Conservation (phyloP, 1,140 invertebrate species). For the Notospermus geniculatus region DNA sequence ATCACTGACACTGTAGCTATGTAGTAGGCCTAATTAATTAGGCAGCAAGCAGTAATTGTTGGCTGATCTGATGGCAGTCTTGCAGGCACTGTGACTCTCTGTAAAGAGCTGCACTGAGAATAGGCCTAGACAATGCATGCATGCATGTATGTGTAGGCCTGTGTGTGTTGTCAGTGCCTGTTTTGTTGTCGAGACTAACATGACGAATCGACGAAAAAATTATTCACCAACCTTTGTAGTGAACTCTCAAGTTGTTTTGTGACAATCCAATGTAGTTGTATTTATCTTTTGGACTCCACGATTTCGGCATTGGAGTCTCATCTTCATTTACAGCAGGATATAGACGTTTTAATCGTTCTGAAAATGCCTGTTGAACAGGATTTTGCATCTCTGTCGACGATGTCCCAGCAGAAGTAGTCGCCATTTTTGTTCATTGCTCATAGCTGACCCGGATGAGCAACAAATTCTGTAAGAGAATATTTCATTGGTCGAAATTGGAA, state of each 20-base stretch:
- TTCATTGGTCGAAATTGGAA: too few relatives aligned
- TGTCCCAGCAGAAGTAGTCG: constrained; percentile 32
- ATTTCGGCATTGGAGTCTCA: constrained; percentile 88
- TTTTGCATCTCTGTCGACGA: constrained; percentile 34
- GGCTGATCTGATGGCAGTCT: too few relatives aligned
- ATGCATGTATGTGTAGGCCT: too few relatives aligned
- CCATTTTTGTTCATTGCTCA: constrained; percentile 42
- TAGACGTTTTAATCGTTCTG: constrained; percentile 58
- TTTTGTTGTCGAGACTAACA: background rate
- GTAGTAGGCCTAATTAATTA: too few relatives aligned
- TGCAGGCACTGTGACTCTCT: too few relatives aligned
- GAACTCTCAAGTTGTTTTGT: constrained; percentile 96
- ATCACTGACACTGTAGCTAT: too few relatives aligned
- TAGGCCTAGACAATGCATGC: too few relatives aligned
- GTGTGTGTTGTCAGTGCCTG: too few relatives aligned
- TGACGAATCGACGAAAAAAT: background rate
- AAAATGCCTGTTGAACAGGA: constrained; percentile 26
- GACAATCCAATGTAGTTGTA: constrained; percentile 94
- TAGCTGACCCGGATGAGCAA: constrained; percentile 33
- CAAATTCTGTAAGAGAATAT: too few relatives aligned
- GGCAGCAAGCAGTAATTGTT: too few relatives aligned
- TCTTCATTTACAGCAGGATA: constrained; percentile 97
- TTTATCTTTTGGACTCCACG: constrained; percentile 98
- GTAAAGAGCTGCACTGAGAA: too few relatives aligned
- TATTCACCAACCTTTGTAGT: constrained; percentile 87